Base-by-base conservation (phyloP, 2,113 vertebrate genomes). In the Argyrosomus japonicus region DNA sequence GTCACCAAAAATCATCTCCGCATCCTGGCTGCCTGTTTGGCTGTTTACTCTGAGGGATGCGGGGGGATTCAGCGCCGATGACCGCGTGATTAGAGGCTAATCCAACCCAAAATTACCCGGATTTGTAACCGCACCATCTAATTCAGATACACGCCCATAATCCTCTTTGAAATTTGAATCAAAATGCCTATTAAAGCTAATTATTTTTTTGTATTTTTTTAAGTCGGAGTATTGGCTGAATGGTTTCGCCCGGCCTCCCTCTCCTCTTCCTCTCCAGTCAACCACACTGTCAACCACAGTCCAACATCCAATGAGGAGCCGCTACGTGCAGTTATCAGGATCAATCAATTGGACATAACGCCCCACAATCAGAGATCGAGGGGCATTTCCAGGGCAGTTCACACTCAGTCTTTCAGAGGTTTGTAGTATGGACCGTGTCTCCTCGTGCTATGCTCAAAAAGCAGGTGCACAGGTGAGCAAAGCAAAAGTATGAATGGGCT, bases 231-330 rank as follows among this genome's bases (percentile, higher is more conserved):
- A 45, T 67, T 53, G 65, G 50, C 15, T 72, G 15, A 88, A 92
- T 92, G 89, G 89, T 93, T 87, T 92, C 79, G 83, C 21, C 91
- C 88, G 43, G 56, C 47, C 75, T 77, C 68, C 75, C 78, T 67
- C 68, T 32, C 50, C 14, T 74, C 78, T 80, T 25, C 43, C 29
- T 72, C 58, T 54, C 64, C 83, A 79, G 73, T 85, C 88, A 62
- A 63, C 71, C 88, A 79, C 68, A n/a, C 51, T 25, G 72, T 85
- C 88, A 64, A 62, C 71, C 88, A 79, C 68, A 21, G 36, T 9
- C 51, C 23, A 10, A 4, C 70, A 36, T 27, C 94, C 93, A 95
- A 94, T 95, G 47, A 89, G 77, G 65, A 81, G 80, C 36, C 82
- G 75, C 70, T 23, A 93, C 91, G 93, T 91, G 54, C 82, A n/a